phyloP scores from a whole-genome alignment of 1,140 invertebrate genomes.

The Eumeta japonica region DNA sequence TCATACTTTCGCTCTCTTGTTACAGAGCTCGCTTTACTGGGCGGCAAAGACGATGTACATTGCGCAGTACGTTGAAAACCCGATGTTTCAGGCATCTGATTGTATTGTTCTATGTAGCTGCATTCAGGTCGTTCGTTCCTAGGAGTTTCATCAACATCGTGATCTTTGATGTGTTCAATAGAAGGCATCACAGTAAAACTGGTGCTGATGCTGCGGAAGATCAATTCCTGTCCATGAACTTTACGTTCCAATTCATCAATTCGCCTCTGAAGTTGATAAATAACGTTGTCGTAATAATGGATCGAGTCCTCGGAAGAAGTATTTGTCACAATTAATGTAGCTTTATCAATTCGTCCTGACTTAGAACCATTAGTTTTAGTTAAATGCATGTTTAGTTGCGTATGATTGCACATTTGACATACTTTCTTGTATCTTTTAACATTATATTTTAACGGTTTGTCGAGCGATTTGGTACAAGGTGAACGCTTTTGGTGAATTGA shows the following conservation, averaged over 20 bases:
- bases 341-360: too few species aligned
- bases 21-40: constrained; percentile 31
- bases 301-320: constrained; percentile 22
- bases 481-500: too few species aligned
- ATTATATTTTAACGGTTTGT: too few species aligned
- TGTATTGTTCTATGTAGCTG: constrained; percentile 46
- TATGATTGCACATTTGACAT: too few species aligned
- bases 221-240: constrained; percentile 40
- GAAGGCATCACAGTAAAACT: constrained; percentile 29
- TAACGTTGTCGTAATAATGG: constrained; percentile 14
- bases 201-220: constrained; percentile 31
- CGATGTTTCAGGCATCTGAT: constrained; percentile 42
- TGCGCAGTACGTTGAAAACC: constrained; percentile 42
- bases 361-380: too few species aligned
- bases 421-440: too few species aligned
- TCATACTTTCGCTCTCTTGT: constrained; percentile 44
- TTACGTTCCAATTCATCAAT: constrained; percentile 41
- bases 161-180: constrained; percentile 29
- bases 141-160: constrained; percentile 18
- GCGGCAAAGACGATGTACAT: constrained; percentile 28
- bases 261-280: constrained; percentile 32
- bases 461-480: too few species aligned
- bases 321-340: constrained; percentile 26
- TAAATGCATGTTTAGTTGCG: too few species aligned
- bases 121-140: constrained; percentile 28